Conservation (phyloP, 2,113 vertebrate genomes). For the Tachysurus fulvidraco region DNA sequence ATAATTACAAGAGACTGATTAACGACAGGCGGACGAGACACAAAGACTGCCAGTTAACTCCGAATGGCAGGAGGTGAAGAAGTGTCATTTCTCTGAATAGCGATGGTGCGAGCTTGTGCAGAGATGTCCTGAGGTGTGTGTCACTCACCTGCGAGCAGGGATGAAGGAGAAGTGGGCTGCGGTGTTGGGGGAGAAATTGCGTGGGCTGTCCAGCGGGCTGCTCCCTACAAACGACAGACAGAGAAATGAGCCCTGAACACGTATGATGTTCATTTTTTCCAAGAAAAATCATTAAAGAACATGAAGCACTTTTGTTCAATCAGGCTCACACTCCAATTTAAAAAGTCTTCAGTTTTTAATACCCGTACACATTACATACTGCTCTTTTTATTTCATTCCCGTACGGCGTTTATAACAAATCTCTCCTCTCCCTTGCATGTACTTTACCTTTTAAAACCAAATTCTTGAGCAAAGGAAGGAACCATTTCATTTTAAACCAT, state of each 20-base stretch:
- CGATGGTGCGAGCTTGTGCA: neutral
- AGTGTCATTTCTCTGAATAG: neutral
- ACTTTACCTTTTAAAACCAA: slow-evolving; percentile 25
- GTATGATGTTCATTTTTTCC: neutral
- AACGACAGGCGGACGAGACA: slow-evolving; percentile 35
- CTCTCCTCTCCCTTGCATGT: slow-evolving; percentile 12
- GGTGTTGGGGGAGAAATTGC: slow-evolving; percentile 97
- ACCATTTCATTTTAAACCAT: neutral
- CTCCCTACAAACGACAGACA: slow-evolving; percentile 74
- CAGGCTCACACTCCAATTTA: neutral
- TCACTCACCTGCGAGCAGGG: slow-evolving; percentile 90
- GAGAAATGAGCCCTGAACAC: neutral
- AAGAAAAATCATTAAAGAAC: neutral
- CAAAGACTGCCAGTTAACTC: neutral
- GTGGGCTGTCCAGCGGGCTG: slow-evolving; percentile 94
- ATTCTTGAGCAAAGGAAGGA: neutral
- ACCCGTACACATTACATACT: neutral
- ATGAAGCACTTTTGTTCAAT: neutral
- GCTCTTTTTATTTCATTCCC: neutral
- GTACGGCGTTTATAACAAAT: neutral
- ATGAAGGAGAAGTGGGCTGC: slow-evolving; percentile 96
- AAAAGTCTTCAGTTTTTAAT: neutral
- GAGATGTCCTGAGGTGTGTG: neutral
- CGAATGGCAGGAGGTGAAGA: neutral
- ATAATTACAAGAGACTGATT: slow-evolving; percentile 25